A percentile compares a stretch with the other conserved stretches of the same genome.
Conservation (phyloP, 1,140 invertebrate genomes). For the Diplogasteroides magnus region DNA sequence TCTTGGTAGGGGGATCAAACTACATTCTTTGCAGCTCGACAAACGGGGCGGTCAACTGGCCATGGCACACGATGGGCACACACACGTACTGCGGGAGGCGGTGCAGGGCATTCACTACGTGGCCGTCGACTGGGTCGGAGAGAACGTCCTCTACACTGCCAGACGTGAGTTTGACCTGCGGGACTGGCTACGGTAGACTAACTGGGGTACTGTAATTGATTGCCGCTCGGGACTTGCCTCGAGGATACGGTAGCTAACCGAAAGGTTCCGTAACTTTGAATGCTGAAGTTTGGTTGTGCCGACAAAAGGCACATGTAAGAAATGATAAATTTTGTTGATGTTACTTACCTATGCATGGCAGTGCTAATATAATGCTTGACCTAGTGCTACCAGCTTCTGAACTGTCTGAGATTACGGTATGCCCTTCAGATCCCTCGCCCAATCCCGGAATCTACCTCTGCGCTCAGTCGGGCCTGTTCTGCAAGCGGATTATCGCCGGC, state of each 20-base stretch:
- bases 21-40: too few species aligned
- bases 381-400: too few species aligned
- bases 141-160: slow-evolving; percentile 22
- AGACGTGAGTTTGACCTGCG: slow-evolving; percentile 8
- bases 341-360: too few species aligned
- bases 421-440: slow-evolving; percentile 21
- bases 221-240: too few species aligned
- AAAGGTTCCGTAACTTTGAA: too few species aligned
- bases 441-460: slow-evolving; percentile 18
- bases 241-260: too few species aligned
- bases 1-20: too few species aligned
- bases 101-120: slow-evolving; percentile 17
- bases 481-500: slow-evolving; percentile 17
- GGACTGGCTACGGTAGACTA: neutral
- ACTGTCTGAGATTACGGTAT: too few species aligned
- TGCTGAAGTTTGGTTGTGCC: neutral
- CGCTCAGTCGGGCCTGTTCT: slow-evolving; percentile 16
- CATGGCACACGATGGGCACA: neutral
- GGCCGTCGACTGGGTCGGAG: slow-evolving; percentile 23
- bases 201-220: too few species aligned
- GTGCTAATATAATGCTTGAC: too few species aligned
- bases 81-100: slow-evolving; percentile 17
- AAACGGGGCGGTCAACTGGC: too few species aligned
- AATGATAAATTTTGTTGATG: too few species aligned
- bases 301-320: neutral